phyloP scores from a whole-genome alignment of 2,113 vertebrate genomes.

The Prochilodus magdalenae region DNA sequence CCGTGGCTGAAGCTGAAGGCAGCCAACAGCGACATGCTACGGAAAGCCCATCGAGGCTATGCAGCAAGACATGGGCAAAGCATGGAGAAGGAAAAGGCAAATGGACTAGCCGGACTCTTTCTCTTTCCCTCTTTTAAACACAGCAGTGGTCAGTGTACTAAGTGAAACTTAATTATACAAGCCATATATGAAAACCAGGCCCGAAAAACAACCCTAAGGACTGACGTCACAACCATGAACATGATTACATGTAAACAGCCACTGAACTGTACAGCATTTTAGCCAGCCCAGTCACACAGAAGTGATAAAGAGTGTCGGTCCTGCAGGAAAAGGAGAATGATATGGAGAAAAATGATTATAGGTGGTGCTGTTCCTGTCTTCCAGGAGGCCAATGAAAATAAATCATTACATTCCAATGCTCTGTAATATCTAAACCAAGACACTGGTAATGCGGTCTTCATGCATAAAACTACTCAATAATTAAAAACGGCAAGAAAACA shows the following conservation, averaged over 20 bases:
- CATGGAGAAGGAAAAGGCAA: conserved; percentile 27
- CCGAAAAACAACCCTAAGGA: no score
- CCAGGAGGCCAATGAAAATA: neutral
- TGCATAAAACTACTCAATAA: neutral
- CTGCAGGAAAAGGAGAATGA: neutral
- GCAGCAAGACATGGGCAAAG: conserved; percentile 22
- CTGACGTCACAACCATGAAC: no score
- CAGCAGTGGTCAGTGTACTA: neutral
- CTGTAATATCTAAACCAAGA: neutral
- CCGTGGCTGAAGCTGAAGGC: conserved; percentile 48
- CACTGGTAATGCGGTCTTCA: neutral
- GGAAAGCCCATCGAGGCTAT: conserved; percentile 35
- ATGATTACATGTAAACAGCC: no score
- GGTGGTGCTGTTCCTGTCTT: neutral
- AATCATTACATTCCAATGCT: neutral
- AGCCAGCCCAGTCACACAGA: neutral
- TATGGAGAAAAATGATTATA: neutral
- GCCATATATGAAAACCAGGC: no score
- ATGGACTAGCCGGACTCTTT: conserved; percentile 1
- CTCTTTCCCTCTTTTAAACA: neutral
- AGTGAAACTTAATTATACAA: neutral
- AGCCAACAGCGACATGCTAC: conserved; percentile 48
- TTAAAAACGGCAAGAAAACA: no score
- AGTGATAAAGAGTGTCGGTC: neutral
- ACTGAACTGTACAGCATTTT: no score